These are phyloP conservation scores for Merluccius polli DNA, from an alignment of 2,797 vertebrate species.

Conservation along the genomic window DNA sequence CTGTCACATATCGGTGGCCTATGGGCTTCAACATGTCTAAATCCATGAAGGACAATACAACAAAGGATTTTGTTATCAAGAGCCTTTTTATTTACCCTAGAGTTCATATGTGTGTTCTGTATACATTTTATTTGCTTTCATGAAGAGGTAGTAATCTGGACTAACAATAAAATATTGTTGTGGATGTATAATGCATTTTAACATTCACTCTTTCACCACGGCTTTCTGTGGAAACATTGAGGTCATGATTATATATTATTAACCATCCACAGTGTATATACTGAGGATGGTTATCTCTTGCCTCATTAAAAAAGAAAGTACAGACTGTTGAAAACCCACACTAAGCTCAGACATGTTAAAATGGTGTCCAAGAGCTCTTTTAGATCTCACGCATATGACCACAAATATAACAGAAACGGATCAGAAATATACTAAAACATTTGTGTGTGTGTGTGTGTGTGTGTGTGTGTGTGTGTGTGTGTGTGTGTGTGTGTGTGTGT, in stretches of 20 bases:
- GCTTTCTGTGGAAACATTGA: constrained; percentile 18
- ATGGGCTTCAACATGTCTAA: constrained; percentile 30
- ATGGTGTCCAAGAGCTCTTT: neutral
- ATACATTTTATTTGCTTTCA: neutral
- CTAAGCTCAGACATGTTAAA: neutral
- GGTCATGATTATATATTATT: constrained; percentile 12
- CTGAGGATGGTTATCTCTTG: neutral
- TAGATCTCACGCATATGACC: neutral
- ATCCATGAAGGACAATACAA: constrained; percentile 26
- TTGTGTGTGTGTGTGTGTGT: neutral
- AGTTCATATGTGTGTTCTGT: neutral
- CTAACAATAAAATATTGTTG: neutral
- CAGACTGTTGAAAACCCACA: too few species aligned
- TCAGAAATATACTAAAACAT: neutral
- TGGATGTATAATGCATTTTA: neutral
- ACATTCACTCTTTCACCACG: neutral
- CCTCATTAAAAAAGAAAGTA: neutral
- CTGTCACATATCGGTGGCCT: constrained; percentile 51
- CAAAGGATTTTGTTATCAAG: constrained; percentile 24
- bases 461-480: neutral
- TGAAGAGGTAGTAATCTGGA: neutral
- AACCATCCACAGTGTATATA: neutral
- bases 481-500: too few species aligned
- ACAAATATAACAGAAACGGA: neutral
- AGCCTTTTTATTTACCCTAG: neutral